phyloP scores from a whole-genome alignment of 2,113 vertebrate genomes.

The Pungitius pungitius region DNA sequence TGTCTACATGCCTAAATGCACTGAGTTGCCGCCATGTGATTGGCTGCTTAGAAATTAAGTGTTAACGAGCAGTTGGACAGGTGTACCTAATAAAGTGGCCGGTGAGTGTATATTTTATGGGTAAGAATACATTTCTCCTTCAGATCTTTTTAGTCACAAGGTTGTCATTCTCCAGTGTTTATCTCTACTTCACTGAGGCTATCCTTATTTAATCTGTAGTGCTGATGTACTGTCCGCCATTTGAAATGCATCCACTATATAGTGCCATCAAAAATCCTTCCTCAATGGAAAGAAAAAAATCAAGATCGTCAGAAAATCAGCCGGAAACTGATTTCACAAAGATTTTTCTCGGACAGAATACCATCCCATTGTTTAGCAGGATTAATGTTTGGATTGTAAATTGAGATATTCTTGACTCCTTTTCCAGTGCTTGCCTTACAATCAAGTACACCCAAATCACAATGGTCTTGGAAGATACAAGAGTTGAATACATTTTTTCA shows the following conservation, averaged over 20 bases:
- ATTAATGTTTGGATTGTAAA: background rate
- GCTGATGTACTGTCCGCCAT: background rate
- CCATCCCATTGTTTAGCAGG: background rate
- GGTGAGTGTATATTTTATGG: background rate
- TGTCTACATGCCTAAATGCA: no score
- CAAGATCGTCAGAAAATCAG: no score
- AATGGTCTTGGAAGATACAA: no score
- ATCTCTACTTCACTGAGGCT: background rate
- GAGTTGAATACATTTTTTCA: background rate
- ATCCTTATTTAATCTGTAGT: background rate
- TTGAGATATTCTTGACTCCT: background rate
- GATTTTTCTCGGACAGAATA: background rate
- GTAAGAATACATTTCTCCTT: background rate
- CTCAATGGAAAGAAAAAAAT: background rate
- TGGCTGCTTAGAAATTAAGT: no score
- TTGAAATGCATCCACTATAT: background rate
- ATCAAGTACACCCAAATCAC: background rate
- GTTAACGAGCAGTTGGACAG: no score
- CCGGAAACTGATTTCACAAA: background rate
- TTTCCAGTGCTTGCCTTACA: no score
- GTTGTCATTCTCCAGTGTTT: background rate
- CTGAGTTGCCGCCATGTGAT: no score
- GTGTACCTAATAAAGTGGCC: no score
- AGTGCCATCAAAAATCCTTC: background rate
- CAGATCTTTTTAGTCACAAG: background rate